A percentile compares a stretch with the other conserved stretches of the same genome.
These are phyloP conservation scores for Dysmachus trigonus DNA, from an alignment of 2,888 invertebrate species.

Conservation along the genomic window DNA sequence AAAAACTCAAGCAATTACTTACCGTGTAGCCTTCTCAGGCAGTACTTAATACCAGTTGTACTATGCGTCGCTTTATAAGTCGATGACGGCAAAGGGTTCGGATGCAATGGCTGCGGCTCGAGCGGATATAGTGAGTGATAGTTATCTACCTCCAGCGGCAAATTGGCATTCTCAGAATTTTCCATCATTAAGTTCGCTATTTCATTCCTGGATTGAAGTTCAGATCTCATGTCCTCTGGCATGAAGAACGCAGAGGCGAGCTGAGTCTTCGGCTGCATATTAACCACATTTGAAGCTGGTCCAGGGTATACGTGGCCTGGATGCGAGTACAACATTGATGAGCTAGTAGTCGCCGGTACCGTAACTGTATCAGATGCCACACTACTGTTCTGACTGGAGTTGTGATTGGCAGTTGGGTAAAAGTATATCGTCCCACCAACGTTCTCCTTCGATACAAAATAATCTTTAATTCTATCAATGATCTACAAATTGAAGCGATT, in stretches of 20 bases:
- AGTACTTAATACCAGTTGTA: conserved; percentile 86
- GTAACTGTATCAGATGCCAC: conserved; percentile 58
- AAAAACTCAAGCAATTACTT: conserved; percentile 53
- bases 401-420: conserved; percentile 74
- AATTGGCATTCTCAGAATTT: conserved; percentile 70
- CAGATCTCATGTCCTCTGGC: conserved; percentile 79
- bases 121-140: conserved; percentile 89
- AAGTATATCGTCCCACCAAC: conserved; percentile 96
- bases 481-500: background rate
- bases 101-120: conserved; percentile 72
- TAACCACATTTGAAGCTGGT: conserved; percentile 63
- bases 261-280: conserved; percentile 63
- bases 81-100: conserved; percentile 79
- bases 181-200: conserved; percentile 73
- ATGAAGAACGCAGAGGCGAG: conserved; percentile 78
- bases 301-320: conserved; percentile 63
- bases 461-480: background rate
- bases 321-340: conserved; percentile 58
- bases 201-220: conserved; percentile 63
- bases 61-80: conserved; percentile 90
- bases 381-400: conserved; percentile 63
- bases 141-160: conserved; percentile 89
- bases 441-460: conserved; percentile 72
- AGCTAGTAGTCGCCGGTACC: conserved; percentile 56
- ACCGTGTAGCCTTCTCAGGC: conserved; percentile 88